Evolutionary conservation across 2,888 invertebrate species (phyloP).

Genomic region (Thecocarcelia acutangulata): DNA sequence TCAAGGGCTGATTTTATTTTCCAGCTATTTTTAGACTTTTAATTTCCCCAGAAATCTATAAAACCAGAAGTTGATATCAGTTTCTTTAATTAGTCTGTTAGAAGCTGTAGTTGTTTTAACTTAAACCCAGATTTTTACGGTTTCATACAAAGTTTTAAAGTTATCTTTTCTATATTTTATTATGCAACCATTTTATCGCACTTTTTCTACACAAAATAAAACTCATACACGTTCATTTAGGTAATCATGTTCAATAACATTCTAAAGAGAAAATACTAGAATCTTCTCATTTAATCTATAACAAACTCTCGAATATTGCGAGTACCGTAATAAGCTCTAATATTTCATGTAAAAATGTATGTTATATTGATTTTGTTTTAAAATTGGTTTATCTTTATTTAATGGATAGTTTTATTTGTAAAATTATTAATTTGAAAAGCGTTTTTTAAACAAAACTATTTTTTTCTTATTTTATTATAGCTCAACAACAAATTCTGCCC

Average conservation of each 20-base stretch:
- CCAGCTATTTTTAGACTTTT: too few species aligned
- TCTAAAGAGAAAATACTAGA: too few species aligned
- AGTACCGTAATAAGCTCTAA: too few species aligned
- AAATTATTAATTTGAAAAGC: constrained; percentile 1
- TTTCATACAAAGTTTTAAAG: too few species aligned
- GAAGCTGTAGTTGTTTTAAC: constrained; percentile 28
- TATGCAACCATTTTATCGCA: constrained; percentile 70
- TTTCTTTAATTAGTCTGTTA: constrained; percentile 37
- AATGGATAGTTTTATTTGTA: constrained; percentile 14
- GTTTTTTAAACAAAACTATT: constrained; percentile 14
- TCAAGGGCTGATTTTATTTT: background rate
- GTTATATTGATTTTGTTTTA: constrained; percentile 14
- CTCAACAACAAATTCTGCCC: constrained; percentile 82
- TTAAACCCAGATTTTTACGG: constrained; percentile 9
- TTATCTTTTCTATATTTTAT: constrained; percentile 23
- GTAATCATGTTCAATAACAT: too few species aligned
- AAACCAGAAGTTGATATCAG: constrained; percentile 11
- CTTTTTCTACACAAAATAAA: constrained; percentile 71
- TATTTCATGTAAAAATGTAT: background rate
- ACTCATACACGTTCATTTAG: constrained; percentile 58
- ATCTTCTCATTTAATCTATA: too few species aligned
- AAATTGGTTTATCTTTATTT: constrained; percentile 26
- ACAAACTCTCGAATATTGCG: too few species aligned
- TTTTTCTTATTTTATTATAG: constrained; percentile 73
- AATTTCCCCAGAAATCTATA: constrained; percentile 9